Base-by-base conservation (phyloP, 2,113 vertebrate species). In the Gila orcuttii region DNA sequence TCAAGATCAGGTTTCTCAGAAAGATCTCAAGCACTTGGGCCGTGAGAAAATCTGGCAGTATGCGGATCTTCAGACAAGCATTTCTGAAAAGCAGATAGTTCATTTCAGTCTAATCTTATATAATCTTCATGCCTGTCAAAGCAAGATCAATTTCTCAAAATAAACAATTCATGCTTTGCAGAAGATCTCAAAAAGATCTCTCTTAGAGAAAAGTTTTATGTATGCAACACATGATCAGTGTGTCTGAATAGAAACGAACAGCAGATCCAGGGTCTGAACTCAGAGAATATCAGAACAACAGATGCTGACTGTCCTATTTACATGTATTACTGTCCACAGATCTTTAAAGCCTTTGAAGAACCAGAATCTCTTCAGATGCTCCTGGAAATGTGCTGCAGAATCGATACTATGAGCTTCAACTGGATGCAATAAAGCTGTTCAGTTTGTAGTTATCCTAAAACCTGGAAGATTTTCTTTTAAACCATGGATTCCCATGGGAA, bases 271-370 rank as follows among this genome's bases (percentile, higher is more conserved):
- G 52, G 52, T 59, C 76, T n/a, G 28, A 33, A 55, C 25, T 76
- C n/a, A 3, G 42, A 47, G 42, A 75, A 28, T 19, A 57, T 78
- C 52, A 36, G 17, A 77, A 23, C 17, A 77, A 36, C 52, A 36
- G 52, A 33, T 21, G 42, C 1, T 4, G 33, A 36, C 68, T 39
- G 68, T 71, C 68, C 68, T 71, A 42, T 71, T 71, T 71, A 42
- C 33, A 71, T 71, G 68, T 6, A 71, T 71, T 71, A 71, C 68
- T 71, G 68, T 71, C 36, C 19, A 71, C 36, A 23, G 69, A 73
- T 73, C 36, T 10, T n/a, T 73, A n/a, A 42, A 71, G 69, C 69
- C 21, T 73, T 73, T 73, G 69, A 42, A 73, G 36, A 73, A n/a
- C 36, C 36, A n/a, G 36, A 42, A n/a, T 73, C 69, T 73, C 68